Evolutionary conservation across 2,888 invertebrate genomes (phyloP), one percentile per base, ranked within the genome.

Genomic region (Anaspis maculata): DNA sequence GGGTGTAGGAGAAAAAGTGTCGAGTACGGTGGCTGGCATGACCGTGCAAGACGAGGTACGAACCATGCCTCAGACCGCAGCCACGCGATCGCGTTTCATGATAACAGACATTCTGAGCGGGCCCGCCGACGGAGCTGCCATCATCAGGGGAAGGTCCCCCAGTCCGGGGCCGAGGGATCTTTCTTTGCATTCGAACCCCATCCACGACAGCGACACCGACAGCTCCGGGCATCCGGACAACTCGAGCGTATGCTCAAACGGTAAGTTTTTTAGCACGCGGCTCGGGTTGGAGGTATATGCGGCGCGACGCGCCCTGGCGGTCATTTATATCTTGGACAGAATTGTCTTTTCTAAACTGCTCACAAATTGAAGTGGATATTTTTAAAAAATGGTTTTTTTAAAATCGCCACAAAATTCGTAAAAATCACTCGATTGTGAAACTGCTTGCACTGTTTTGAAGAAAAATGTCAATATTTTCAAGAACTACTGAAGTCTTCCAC

Each of bases 91-190:
- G 41, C 70, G 87, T 47, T 89, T 89, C 69, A 88, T 89, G 86
- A 89, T 89, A 69, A 88, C 86, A 51, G 89, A 89, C 64, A 89
- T 89, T 56, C 71, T 89, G 48, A 78, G 77, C 30, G 75, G 75
- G 30, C 51, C 59, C 69, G 76, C 75, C 32, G 77, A 66, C 56
- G 69, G 66, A 52, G 67, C 60, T 46, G 67, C 62, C 54, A 69
- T 67, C 27, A 46, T 60, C 61, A 61, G 66, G 57, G 70, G 55
- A 54, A 62, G 56, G 61, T 70, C 59, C 57, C 74, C 61, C 48
- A 72, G 57, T 66, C 73, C 58, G 53, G 73, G 63, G 53, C 75
- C 69, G 42, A 69, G 75, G 48, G 74, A 74, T 48, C 53, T 71
- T 32, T 68, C 68, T n/a, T 56, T 71, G 25, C 70, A 70, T 45